Percentiles rank a stretch among this genome's conserved stretches.
Conservation (phyloP, 2,113 vertebrate genomes). For the Gymnobelideus leadbeateri region DNA sequence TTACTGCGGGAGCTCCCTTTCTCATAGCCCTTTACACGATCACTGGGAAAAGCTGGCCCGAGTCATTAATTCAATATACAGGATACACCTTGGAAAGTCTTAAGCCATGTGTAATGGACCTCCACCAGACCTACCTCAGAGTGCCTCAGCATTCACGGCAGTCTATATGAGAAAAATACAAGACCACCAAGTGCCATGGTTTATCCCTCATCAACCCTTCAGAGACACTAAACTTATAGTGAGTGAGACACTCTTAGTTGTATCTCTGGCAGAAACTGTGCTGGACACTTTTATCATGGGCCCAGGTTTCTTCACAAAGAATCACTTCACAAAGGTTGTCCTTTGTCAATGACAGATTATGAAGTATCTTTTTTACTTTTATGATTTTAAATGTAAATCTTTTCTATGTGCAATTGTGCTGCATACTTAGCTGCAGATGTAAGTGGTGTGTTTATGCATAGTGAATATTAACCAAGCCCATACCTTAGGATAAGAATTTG, state of each 20-base stretch:
- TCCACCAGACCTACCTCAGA: constrained; percentile 91
- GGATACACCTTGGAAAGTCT: constrained; percentile 87
- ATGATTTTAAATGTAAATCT: constrained; percentile 88
- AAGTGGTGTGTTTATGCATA: constrained; percentile 73
- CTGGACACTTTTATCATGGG: constrained; percentile 85
- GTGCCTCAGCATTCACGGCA: constrained; percentile 94
- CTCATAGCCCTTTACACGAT: too few species aligned
- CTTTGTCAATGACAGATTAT: constrained; percentile 78
- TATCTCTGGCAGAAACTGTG: constrained; percentile 75
- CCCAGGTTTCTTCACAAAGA: constrained; percentile 69
- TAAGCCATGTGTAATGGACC: constrained; percentile 93
- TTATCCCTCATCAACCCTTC: constrained; percentile 92
- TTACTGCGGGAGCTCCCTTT: too few species aligned
- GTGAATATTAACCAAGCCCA: too few species aligned
- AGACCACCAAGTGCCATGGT: constrained; percentile 92
- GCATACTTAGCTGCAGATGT: constrained; percentile 78
- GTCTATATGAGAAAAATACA: constrained; percentile 94
- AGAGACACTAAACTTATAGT: constrained; percentile 84
- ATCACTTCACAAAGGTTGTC: constrained; percentile 75
- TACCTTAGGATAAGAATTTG: constrained; percentile 69
- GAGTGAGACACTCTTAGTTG: constrained; percentile 77
- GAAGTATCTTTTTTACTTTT: constrained; percentile 70
- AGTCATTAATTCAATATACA: too few species aligned
- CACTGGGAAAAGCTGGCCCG: too few species aligned
- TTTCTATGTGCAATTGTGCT: constrained; percentile 85